These are phyloP conservation scores for Bicyclus anynana DNA, from an alignment of 1,140 invertebrate species.

Conservation along the genomic window DNA sequence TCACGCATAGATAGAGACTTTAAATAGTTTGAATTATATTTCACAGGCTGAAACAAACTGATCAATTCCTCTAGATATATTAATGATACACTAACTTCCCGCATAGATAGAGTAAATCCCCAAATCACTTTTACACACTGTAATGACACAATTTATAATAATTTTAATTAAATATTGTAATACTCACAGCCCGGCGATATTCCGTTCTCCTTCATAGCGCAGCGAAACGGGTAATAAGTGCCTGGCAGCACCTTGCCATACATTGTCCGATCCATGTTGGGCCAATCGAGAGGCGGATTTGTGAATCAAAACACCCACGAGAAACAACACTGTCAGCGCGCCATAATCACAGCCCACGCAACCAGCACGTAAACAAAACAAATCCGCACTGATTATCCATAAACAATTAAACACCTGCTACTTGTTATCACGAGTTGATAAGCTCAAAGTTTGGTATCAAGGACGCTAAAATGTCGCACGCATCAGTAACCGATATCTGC, in stretches of 20 bases:
- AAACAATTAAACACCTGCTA: background rate
- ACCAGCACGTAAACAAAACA: slow-evolving; percentile 36
- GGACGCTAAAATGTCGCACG: slow-evolving; percentile 26
- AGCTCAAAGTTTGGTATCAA: slow-evolving; percentile 27
- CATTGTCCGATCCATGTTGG: slow-evolving; percentile 88
- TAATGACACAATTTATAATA: too few species aligned
- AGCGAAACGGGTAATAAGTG: slow-evolving; percentile 88
- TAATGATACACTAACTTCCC: too few species aligned
- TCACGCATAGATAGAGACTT: too few species aligned
- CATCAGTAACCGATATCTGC: slow-evolving; percentile 3
- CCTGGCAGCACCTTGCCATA: slow-evolving; percentile 89
- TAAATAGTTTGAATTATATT: too few species aligned
- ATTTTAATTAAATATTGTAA: slow-evolving; percentile 11
- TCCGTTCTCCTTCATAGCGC: slow-evolving; percentile 85
- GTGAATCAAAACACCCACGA: slow-evolving; percentile 64
- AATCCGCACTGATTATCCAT: background rate
- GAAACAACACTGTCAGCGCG: slow-evolving; percentile 50
- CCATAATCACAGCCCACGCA: slow-evolving; percentile 70
- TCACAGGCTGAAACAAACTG: too few species aligned
- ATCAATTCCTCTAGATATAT: too few species aligned
- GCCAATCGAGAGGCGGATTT: slow-evolving; percentile 53
- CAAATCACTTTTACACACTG: too few species aligned
- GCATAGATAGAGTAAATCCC: too few species aligned
- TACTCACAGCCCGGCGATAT: slow-evolving; percentile 91
- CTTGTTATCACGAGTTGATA: background rate